Conservation (phyloP, 2,113 vertebrate species). For the Acanthisitta chloris region DNA sequence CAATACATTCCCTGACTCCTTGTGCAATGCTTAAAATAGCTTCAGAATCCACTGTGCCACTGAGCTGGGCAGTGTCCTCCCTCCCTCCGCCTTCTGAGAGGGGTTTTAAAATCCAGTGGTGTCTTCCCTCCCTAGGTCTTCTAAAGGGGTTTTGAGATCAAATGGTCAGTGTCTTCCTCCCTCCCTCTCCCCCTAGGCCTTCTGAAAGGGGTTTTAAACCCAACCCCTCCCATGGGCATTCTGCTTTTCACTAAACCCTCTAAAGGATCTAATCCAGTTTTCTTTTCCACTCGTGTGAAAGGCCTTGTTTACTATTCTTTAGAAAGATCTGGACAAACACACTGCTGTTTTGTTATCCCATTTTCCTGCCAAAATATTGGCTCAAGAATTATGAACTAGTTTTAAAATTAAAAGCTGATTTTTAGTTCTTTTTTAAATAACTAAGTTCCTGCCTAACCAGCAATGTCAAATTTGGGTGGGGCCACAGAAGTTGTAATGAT, state of each 20-base stretch:
- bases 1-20: background rate
- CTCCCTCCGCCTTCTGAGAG: background rate
- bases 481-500: constrained; percentile 48
- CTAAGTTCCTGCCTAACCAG: constrained; percentile 21
- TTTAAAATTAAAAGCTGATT: background rate
- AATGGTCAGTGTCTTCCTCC: fast-evolving
- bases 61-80: fast-evolving
- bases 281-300: background rate
- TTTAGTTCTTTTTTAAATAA: background rate
- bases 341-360: background rate
- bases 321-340: background rate
- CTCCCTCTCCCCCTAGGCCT: background rate
- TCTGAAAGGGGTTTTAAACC: background rate
- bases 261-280: background rate
- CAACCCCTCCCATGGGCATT: background rate
- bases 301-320: background rate
- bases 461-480: constrained; percentile 50
- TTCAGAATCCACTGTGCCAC: background rate
- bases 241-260: background rate
- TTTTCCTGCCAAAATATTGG: background rate
- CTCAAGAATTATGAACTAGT: background rate
- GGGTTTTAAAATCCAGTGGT: no score
- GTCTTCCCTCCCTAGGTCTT: background rate
- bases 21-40: background rate
- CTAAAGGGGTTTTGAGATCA: background rate